Percentiles rank a stretch among this genome's conserved stretches.
phyloP scores from a whole-genome alignment of 2,797 vertebrate genomes.

The Rhincodon typus region DNA sequence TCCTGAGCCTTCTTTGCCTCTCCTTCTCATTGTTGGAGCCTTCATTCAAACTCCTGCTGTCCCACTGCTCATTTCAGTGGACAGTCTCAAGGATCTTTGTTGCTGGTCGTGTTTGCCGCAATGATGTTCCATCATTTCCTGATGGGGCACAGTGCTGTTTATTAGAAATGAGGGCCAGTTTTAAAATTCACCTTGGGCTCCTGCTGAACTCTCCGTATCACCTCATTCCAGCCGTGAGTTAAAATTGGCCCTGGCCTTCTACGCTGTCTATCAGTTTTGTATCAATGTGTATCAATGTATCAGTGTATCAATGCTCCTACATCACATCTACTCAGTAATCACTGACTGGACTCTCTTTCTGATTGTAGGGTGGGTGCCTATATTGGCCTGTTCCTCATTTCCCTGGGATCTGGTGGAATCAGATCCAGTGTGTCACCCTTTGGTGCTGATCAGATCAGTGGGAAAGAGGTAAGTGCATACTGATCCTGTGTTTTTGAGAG shows the following conservation, averaged over 20 bases:
- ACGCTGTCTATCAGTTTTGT: not conserved
- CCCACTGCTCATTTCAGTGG: not conserved
- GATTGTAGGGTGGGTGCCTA: not conserved
- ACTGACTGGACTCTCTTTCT: not conserved
- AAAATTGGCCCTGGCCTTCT: not conserved
- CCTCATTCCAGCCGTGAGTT: not conserved
- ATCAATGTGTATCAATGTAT: too few species aligned
- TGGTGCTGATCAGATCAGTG: conserved; percentile 20
- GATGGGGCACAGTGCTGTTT: not conserved
- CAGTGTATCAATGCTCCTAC: not conserved
- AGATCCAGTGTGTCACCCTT: conserved; percentile 8
- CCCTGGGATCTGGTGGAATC: not conserved
- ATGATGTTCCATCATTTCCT: not conserved
- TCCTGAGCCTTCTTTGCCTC: not conserved
- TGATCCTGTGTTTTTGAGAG: not conserved
- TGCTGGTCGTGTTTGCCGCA: too few species aligned
- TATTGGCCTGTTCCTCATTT: not conserved
- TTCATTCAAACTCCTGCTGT: not conserved
- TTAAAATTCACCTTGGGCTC: not conserved
- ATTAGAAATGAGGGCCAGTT: too few species aligned
- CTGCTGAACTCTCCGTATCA: not conserved
- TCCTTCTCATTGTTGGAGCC: not conserved
- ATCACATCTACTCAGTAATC: not conserved
- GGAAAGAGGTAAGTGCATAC: conserved; percentile 17
- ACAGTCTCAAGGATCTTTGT: not conserved